Conservation (phyloP, 2,888 invertebrate species). For the Crossocerus cetratus region DNA sequence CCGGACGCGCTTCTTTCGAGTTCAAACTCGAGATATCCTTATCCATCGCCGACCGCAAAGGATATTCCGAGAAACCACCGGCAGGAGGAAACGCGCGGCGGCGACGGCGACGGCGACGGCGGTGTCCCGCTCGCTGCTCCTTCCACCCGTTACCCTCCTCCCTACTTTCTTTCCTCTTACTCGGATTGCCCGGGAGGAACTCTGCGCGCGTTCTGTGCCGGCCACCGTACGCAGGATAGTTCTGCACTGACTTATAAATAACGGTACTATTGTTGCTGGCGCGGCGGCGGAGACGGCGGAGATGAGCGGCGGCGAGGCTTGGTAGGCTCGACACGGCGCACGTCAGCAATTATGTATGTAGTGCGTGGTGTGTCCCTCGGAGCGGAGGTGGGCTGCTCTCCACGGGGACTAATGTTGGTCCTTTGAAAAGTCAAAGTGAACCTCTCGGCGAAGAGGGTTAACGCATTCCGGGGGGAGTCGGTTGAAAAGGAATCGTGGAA, state of each 20-base stretch:
- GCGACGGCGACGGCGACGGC: too few relatives aligned
- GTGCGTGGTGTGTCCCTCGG: neutral
- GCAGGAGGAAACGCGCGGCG: conserved; percentile 49
- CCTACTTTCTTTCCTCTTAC: conserved; percentile 20
- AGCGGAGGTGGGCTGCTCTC: neutral
- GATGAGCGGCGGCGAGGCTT: neutral
- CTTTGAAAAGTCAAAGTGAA: conserved; percentile 19
- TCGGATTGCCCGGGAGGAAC: conserved; percentile 13
- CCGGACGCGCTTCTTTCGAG: conserved; percentile 25
- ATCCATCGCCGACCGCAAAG: conserved; percentile 59
- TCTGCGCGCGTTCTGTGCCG: conserved; percentile 15
- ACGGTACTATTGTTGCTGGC: conserved; percentile 29
- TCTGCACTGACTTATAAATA: conserved; percentile 44
- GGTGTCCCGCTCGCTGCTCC: conserved; percentile 27
- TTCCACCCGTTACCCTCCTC: conserved; percentile 29
- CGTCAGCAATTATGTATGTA: conserved; percentile 1
- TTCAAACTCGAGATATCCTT: conserved; percentile 54
- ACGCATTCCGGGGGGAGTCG: conserved; percentile 41
- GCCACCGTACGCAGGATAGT: conserved; percentile 25
- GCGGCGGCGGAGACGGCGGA: too few relatives aligned
- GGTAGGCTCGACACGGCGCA: neutral
- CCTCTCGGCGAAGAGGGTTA: conserved; percentile 32
- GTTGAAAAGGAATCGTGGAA: conserved; percentile 47
- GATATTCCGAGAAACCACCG: conserved; percentile 59
- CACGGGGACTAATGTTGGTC: conserved; percentile 11